A percentile compares a stretch with the other conserved stretches of the same genome.
phyloP scores from a whole-genome alignment of 2,113 vertebrate species.

The Eleginops maclovinus region DNA sequence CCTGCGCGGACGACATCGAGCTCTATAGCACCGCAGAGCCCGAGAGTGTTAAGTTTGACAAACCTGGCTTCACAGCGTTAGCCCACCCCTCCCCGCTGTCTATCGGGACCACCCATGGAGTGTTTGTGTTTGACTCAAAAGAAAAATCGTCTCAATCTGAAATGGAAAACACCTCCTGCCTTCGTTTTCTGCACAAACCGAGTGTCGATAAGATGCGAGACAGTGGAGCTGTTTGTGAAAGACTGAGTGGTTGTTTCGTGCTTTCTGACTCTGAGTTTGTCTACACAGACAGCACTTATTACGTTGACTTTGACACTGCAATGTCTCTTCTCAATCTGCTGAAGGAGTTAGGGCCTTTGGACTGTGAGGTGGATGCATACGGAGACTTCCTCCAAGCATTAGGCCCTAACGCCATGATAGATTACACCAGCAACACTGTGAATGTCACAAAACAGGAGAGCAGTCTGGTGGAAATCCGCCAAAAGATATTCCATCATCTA shows the following conservation, averaged over 20 bases:
- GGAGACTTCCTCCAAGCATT: conserved; percentile 95
- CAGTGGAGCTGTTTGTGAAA: conserved; percentile 82
- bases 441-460: conserved; percentile 81
- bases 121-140: conserved; percentile 88
- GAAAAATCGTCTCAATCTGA: conserved; percentile 53
- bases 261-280: conserved; percentile 78
- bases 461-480: conserved; percentile 79
- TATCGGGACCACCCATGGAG: conserved; percentile 91
- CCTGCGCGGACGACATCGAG: conserved; percentile 94
- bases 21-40: conserved; percentile 84
- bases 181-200: conserved; percentile 93
- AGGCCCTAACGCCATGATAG: conserved; percentile 85
- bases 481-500: conserved; percentile 87
- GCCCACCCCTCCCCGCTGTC: conserved; percentile 90
- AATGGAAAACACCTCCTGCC: conserved; percentile 84
- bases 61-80: conserved; percentile 90
- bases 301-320: conserved; percentile 84
- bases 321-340: conserved; percentile 84
- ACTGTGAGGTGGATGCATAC: conserved; percentile 95
- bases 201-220: conserved; percentile 84
- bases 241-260: conserved; percentile 1
- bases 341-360: conserved; percentile 80
- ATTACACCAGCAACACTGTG: conserved; percentile 82
- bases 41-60: conserved; percentile 83
- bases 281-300: conserved; percentile 95